A percentile compares a stretch with the other conserved stretches of the same genome.
Conservation (phyloP, 2,888 invertebrate species). For the Torymus auratus region DNA sequence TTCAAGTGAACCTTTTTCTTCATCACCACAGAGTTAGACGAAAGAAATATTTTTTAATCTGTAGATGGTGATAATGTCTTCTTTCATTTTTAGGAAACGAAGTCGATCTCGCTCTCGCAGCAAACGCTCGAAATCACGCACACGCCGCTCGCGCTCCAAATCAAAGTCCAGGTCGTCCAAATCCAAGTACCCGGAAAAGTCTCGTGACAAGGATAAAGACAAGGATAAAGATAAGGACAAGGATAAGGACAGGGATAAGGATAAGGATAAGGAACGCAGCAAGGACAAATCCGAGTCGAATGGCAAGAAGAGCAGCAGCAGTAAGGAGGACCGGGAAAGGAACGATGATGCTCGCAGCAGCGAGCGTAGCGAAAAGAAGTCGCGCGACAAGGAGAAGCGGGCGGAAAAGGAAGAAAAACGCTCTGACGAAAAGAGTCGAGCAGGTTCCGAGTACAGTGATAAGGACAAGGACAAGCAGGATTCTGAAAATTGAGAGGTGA, state of each 20-base stretch:
- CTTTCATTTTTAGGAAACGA: constrained; percentile 59
- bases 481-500: constrained; percentile 54
- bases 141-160: constrained; percentile 77
- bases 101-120: constrained; percentile 78
- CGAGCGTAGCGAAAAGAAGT: constrained; percentile 68
- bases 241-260: constrained; percentile 68
- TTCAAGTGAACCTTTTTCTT: too few species aligned
- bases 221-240: constrained; percentile 65
- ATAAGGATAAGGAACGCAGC: constrained; percentile 69
- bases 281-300: constrained; percentile 71
- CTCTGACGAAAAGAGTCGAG: constrained; percentile 62
- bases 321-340: constrained; percentile 65
- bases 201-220: constrained; percentile 71
- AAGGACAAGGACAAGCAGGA: constrained; percentile 61
- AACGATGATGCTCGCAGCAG: constrained; percentile 68
- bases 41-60: too few species aligned
- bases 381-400: constrained; percentile 52
- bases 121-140: constrained; percentile 77
- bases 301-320: constrained; percentile 74
- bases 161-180: constrained; percentile 76
- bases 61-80: too few species aligned
- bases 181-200: constrained; percentile 74
- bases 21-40: too few species aligned
- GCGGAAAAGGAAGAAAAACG: constrained; percentile 52
- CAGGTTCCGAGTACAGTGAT: constrained; percentile 60